A percentile compares a stretch with the other conserved stretches of the same genome.
Conservation (phyloP, 2,888 invertebrate genomes). For the Latrodectus hesperus region DNA sequence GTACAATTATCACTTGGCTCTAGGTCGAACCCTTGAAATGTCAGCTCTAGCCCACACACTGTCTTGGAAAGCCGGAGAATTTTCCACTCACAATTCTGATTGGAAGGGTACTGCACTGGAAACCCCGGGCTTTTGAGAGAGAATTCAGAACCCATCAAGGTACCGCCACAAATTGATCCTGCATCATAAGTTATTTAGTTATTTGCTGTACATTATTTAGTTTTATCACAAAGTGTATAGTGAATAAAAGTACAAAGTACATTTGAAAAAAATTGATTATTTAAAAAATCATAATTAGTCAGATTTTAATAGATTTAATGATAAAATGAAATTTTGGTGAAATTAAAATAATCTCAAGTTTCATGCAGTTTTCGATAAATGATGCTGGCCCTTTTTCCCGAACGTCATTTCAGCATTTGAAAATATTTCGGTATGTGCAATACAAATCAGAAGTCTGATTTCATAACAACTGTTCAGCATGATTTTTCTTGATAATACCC, state of each 20-base stretch:
- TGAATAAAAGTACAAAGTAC: too few species aligned
- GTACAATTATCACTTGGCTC: slow-evolving; percentile 71
- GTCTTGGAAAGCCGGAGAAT: slow-evolving; percentile 62
- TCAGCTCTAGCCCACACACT: slow-evolving; percentile 72
- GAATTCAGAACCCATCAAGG: slow-evolving; percentile 64
- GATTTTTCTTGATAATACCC: neutral
- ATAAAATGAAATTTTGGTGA: slow-evolving; percentile 8
- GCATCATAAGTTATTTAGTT: neutral
- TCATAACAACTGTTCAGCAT: slow-evolving; percentile 14
- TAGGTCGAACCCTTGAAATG: slow-evolving; percentile 71
- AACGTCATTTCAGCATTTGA: too few species aligned
- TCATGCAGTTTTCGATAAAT: slow-evolving; percentile 5
- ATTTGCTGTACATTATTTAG: too few species aligned
- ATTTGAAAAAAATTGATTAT: too few species aligned
- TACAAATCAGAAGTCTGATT: slow-evolving; percentile 6
- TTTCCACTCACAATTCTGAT: slow-evolving; percentile 67
- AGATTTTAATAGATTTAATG: slow-evolving; percentile 29
- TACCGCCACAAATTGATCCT: slow-evolving; percentile 65
- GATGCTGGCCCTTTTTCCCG: neutral
- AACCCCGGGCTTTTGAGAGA: slow-evolving; percentile 68
- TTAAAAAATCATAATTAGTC: too few species aligned
- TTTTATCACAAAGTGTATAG: too few species aligned
- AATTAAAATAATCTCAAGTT: slow-evolving; percentile 16
- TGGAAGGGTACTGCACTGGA: slow-evolving; percentile 67
- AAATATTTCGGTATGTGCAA: neutral